Evolutionary conservation across 2,888 invertebrate genomes (phyloP), one percentile per base, ranked within the genome.

Genomic region (Pollenia angustigena): DNA sequence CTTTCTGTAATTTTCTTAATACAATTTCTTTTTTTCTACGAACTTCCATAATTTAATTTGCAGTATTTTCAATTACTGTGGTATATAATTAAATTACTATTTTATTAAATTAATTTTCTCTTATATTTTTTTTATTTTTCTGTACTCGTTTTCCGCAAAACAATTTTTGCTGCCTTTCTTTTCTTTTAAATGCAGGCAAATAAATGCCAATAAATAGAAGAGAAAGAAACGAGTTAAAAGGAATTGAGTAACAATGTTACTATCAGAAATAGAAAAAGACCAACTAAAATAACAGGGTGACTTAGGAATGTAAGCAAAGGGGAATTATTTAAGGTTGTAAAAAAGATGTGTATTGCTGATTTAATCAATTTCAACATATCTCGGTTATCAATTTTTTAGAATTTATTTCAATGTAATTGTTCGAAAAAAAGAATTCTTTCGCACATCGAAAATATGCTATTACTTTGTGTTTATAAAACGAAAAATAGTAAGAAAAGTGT

Each of bases 71-170:
- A 14, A 50, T 48, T 48, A 12, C n/a, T 52, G 0, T 40, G 4
- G 12, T 12, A 40, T 54, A 68, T 85, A 85, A 85, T 85, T 85
- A 42, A 85, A 85, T 82, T 86, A 85, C 68, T 78, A 7, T 78
- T 86, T 72, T 75, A 75, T 74, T 54, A 60, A 76, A 54, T 56
- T 40, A 58, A 46, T 18, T 52, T 78, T 60, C 16, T 58, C 23
- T 23, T 85, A 54, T 52, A n/a, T 60, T 23, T 23, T 23, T 23
- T 23, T 23, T 23, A 23, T 23, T 71, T 75, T 81, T 46, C 40
- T 86, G 46, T 62, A 69, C 14, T 79, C 62, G 44, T 74, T 79
- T 80, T 86, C 87, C 84, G 87, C 81, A 85, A 85, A 75, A 71
- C 42, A 48, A 66, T 14, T 75, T 76, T 72, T 79, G 71, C 83